Evolutionary conservation across 2,113 vertebrate species (phyloP).

Genomic region (Periophthalmus modestus): DNA sequence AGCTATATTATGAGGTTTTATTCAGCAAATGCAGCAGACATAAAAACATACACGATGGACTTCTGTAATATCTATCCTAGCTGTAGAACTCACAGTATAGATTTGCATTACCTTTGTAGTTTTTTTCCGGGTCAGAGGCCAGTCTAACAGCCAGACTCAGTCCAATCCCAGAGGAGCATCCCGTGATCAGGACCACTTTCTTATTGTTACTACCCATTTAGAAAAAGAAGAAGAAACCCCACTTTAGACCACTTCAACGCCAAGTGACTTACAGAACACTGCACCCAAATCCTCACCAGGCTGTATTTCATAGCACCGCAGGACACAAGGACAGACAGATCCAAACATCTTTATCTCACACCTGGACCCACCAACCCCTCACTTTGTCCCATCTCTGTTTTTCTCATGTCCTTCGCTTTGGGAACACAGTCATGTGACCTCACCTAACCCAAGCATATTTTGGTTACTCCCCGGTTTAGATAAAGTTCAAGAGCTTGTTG

Average conservation of each 20-base stretch:
- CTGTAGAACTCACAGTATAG: too few species aligned
- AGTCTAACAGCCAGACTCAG: constrained; percentile 80
- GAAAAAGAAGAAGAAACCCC: neutral
- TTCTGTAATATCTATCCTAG: neutral
- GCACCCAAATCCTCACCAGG: neutral
- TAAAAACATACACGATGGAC: too few species aligned
- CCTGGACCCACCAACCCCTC: neutral
- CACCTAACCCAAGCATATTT: constrained; percentile 6
- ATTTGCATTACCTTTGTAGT: constrained; percentile 73
- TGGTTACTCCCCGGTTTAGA: neutral
- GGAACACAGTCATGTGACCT: neutral
- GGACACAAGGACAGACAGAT: neutral
- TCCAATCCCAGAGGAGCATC: constrained; percentile 92
- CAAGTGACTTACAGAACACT: too few species aligned
- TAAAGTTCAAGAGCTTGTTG: too few species aligned
- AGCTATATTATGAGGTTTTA: too few species aligned
- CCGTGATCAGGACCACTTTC: constrained; percentile 89
- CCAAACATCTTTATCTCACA: neutral
- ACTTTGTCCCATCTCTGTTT: too few species aligned
- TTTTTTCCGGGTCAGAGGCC: constrained; percentile 59
- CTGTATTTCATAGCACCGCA: neutral
- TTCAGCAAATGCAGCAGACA: too few species aligned
- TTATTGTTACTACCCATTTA: constrained; percentile 60
- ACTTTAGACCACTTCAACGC: neutral
- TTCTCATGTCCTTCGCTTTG: neutral